phyloP scores from a whole-genome alignment of 2,888 invertebrate genomes.

The Sycophila texana region DNA sequence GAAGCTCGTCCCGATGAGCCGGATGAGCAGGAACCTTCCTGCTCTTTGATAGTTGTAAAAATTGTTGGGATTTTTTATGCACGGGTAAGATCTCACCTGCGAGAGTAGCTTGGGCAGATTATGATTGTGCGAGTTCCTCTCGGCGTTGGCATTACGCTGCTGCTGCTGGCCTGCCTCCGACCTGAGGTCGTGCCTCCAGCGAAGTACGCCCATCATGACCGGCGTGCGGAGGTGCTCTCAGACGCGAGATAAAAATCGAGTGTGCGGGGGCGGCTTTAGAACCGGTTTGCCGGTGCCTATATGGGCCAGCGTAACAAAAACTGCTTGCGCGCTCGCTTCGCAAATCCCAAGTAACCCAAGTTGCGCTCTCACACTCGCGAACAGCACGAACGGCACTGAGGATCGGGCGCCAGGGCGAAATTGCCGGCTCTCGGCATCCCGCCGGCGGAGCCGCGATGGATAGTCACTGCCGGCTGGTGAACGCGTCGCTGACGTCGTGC shows the following conservation, averaged over 20 bases:
- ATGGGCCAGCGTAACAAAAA: background rate
- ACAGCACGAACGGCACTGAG: too few relatives aligned
- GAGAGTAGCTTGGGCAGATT: constrained; percentile 72
- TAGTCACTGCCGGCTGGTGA: too few relatives aligned
- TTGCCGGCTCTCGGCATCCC: too few relatives aligned
- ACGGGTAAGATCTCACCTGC: constrained; percentile 67
- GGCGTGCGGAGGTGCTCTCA: constrained; percentile 38
- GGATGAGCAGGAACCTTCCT: too few relatives aligned
- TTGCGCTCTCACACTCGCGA: too few relatives aligned
- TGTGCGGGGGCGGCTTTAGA: background rate
- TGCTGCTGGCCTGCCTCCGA: constrained; percentile 72
- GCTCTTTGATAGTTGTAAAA: too few relatives aligned
- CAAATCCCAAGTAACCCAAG: background rate
- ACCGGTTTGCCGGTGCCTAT: background rate
- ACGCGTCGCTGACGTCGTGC: too few relatives aligned
- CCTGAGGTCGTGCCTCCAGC: constrained; percentile 75
- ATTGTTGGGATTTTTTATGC: too few relatives aligned
- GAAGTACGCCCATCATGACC: constrained; percentile 75
- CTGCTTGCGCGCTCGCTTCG: constrained; percentile 9
- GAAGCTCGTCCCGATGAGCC: too few relatives aligned
- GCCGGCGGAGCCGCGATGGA: too few relatives aligned
- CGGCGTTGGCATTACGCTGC: constrained; percentile 62
- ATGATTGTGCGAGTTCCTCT: constrained; percentile 66
- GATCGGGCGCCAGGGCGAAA: too few relatives aligned
- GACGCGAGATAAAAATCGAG: background rate